These are phyloP conservation scores for Pseudorhombus dupliciocellatus DNA, from an alignment of 2,113 vertebrate species.

Conservation along the genomic window DNA sequence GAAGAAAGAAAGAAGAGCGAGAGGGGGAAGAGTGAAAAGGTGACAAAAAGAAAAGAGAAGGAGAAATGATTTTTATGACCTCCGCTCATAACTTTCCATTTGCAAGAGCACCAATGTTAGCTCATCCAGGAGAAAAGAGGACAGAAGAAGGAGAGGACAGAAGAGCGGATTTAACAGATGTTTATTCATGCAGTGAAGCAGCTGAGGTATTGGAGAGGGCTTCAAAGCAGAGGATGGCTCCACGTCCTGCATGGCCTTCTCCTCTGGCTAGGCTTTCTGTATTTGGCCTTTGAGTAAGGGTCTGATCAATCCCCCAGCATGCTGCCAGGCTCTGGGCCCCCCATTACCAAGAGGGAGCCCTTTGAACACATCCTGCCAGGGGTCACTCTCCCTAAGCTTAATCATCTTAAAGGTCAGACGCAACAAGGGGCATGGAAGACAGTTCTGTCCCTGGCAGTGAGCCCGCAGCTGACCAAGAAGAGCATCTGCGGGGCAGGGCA, in stretches of 20 bases:
- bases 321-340: slow-evolving; percentile 67
- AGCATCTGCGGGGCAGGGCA: slow-evolving; percentile 30
- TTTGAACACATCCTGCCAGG: slow-evolving; percentile 79
- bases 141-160: slow-evolving; percentile 45
- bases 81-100: slow-evolving; percentile 48
- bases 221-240: slow-evolving; percentile 69
- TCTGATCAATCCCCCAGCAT: slow-evolving; percentile 79
- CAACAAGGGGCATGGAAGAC: slow-evolving; percentile 75
- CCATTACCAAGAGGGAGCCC: slow-evolving; percentile 73
- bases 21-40: slow-evolving; percentile 25
- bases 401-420: slow-evolving; percentile 82
- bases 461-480: slow-evolving; percentile 52
- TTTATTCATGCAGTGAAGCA: slow-evolving; percentile 73
- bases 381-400: slow-evolving; percentile 74
- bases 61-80: slow-evolving; percentile 48
- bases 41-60: slow-evolving; percentile 34
- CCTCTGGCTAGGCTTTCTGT: slow-evolving; percentile 63
- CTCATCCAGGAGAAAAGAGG: slow-evolving; percentile 49
- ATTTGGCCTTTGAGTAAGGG: slow-evolving; percentile 80
- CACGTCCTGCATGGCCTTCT: slow-evolving; percentile 76
- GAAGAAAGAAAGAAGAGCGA: slow-evolving; percentile 24
- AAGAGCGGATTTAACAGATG: slow-evolving; percentile 57
- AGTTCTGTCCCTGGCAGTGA: slow-evolving; percentile 58
- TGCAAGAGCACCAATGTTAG: slow-evolving; percentile 33
- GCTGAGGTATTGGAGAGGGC: slow-evolving; percentile 68